phyloP scores from a whole-genome alignment of 2,888 invertebrate species.

The Bombyx huttoni region DNA sequence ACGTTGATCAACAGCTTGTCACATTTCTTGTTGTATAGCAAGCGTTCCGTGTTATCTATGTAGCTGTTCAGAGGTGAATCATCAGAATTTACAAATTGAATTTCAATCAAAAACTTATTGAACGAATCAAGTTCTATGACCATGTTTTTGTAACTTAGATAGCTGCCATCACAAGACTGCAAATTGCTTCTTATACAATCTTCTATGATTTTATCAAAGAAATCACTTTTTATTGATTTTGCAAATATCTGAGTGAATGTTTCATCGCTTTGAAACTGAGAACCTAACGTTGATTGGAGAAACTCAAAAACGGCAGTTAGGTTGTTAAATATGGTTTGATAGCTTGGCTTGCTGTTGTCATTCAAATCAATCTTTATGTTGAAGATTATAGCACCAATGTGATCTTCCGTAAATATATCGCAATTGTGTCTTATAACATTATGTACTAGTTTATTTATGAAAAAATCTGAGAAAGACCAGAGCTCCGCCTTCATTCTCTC shows the following conservation, averaged over 20 bases:
- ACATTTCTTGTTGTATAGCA: conserved; percentile 60
- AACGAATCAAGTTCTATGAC: conserved; percentile 55
- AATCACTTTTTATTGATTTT: conserved; percentile 43
- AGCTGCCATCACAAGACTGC: conserved; percentile 52
- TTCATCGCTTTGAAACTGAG: conserved; percentile 43
- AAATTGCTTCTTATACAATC: conserved; percentile 54
- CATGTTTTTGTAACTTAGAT: conserved; percentile 49
- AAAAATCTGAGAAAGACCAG: conserved; percentile 54
- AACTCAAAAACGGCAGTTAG: conserved; percentile 62
- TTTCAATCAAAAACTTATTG: conserved; percentile 55
- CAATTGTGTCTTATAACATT: conserved; percentile 56
- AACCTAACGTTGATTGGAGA: conserved; percentile 51
- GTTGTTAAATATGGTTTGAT: conserved; percentile 57
- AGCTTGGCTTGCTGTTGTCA: conserved; percentile 41
- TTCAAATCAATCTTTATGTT: conserved; percentile 51
- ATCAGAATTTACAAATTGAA: conserved; percentile 49
- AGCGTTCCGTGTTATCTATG: conserved; percentile 52
- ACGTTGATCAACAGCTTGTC: conserved; percentile 56
- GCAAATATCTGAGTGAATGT: conserved; percentile 56
- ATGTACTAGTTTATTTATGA: conserved; percentile 46
- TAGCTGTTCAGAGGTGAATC: conserved; percentile 55
- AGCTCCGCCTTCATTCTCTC: conserved; percentile 55
- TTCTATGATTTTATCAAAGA: conserved; percentile 57
- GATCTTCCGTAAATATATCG: conserved; percentile 56
- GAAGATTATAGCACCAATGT: conserved; percentile 51